These are phyloP conservation scores for Kryptolebias ocellatus DNA, from an alignment of 2,797 vertebrate species.

Conservation along the genomic window DNA sequence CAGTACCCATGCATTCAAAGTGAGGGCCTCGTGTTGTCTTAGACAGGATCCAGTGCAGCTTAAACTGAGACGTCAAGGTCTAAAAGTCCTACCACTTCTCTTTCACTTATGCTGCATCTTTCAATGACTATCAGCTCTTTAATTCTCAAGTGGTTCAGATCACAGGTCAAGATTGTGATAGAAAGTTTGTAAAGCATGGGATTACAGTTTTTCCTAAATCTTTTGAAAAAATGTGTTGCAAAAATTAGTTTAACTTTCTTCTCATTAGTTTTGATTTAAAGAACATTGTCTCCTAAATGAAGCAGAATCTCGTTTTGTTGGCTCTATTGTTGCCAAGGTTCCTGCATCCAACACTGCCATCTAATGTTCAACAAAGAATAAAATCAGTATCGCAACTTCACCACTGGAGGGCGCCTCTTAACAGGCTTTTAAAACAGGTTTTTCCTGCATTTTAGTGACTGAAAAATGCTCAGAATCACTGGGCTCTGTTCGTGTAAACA, in stretches of 20 bases:
- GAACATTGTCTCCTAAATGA: not conserved
- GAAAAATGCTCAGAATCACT: too few relatives aligned
- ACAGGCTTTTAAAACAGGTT: not conserved
- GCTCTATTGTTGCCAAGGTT: not conserved
- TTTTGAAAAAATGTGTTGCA: not conserved
- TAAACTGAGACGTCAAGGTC: conserved; percentile 32
- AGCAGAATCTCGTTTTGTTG: not conserved
- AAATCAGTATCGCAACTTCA: not conserved
- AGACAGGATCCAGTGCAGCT: conserved; percentile 28
- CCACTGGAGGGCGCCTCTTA: conserved; percentile 68
- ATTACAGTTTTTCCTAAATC: not conserved
- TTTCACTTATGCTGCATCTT: conserved; percentile 12
- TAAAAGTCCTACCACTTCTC: conserved; percentile 28
- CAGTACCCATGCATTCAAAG: conserved; percentile 60
- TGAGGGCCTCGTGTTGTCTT: conserved; percentile 37
- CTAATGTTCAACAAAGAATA: conserved; percentile 35
- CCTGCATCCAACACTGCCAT: conserved; percentile 53
- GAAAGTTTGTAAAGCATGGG: not conserved
- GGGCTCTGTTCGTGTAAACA: too few relatives aligned
- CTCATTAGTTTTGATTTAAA: not conserved
- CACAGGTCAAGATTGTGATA: not conserved
- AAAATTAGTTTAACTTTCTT: not conserved
- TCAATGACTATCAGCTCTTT: conserved; percentile 4
- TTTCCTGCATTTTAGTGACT: not conserved
- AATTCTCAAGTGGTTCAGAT: not conserved